phyloP scores from a whole-genome alignment of 2,888 invertebrate species.

The Plagodis dolabraria region DNA sequence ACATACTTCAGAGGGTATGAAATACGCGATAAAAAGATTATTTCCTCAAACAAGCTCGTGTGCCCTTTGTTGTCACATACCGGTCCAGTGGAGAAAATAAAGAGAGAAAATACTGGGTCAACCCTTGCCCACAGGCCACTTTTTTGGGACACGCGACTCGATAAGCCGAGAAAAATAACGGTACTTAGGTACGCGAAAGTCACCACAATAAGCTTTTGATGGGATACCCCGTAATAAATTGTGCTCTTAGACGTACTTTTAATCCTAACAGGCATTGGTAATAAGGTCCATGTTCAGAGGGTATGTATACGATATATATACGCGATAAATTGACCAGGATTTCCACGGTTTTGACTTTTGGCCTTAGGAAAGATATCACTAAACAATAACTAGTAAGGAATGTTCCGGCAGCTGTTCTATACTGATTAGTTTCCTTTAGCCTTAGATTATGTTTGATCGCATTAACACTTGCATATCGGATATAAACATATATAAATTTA shows the following conservation, averaged over 20 bases:
- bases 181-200: slow-evolving; percentile 32
- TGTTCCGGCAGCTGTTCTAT: too few species aligned
- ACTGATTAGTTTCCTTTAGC: too few species aligned
- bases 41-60: slow-evolving; percentile 31
- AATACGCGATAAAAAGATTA: slow-evolving; percentile 33
- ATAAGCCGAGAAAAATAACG: slow-evolving; percentile 45
- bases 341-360: too few species aligned
- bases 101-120: slow-evolving; percentile 37
- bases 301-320: too few species aligned
- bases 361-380: too few species aligned
- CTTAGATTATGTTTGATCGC: too few species aligned
- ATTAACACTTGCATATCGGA: too few species aligned
- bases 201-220: slow-evolving; percentile 25
- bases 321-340: too few species aligned
- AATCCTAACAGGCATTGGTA: slow-evolving; percentile 5
- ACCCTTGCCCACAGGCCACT: slow-evolving; percentile 45
- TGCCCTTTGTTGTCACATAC: slow-evolving; percentile 47
- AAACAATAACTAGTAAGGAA: too few species aligned
- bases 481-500: too few species aligned
- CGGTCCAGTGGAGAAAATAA: slow-evolving; percentile 34
- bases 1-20: slow-evolving; percentile 14
- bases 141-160: slow-evolving; percentile 41
- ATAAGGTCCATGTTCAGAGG: too few species aligned
- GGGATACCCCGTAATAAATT: slow-evolving; percentile 17
- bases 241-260: slow-evolving; percentile 2